phyloP scores from a whole-genome alignment of 2,113 vertebrate species.

The Polypterus bichir region DNA sequence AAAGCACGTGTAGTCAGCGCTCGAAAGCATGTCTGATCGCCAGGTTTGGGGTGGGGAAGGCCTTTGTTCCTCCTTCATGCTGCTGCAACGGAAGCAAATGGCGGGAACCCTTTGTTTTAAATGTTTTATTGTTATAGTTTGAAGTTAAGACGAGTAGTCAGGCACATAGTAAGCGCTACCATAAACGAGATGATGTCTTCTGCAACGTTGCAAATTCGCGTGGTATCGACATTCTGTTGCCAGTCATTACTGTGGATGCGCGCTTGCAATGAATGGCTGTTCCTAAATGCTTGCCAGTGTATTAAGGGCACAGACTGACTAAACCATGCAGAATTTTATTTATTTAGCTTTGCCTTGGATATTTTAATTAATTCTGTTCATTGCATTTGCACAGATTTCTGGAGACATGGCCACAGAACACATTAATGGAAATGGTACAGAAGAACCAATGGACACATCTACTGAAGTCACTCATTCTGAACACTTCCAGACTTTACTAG shows the following conservation, averaged over 20 bases:
- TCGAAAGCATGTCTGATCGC: neutral
- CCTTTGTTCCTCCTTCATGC: slow-evolving; percentile 14
- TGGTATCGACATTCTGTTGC: too few species aligned
- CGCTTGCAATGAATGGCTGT: too few species aligned
- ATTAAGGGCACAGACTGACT: too few species aligned
- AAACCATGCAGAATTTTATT: too few species aligned
- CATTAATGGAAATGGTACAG: slow-evolving; percentile 93
- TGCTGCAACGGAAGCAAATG: neutral
- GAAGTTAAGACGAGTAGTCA: too few species aligned
- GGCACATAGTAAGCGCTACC: too few species aligned
- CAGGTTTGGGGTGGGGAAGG: slow-evolving; percentile 8
- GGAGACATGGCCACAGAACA: slow-evolving; percentile 94
- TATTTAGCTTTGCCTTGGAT: slow-evolving; percentile 16
- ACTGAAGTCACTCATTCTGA: slow-evolving; percentile 77
- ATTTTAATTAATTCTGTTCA: slow-evolving; percentile 80
- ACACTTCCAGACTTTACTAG: slow-evolving; percentile 83
- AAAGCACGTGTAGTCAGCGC: slow-evolving; percentile 11
- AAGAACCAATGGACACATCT: slow-evolving; percentile 93
- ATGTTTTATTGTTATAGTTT: neutral
- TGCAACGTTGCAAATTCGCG: too few species aligned
- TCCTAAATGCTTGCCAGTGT: too few species aligned
- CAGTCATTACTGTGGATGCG: too few species aligned
- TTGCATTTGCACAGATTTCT: slow-evolving; percentile 91
- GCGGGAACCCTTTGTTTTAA: slow-evolving; percentile 5
- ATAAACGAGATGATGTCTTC: too few species aligned